Evolutionary conservation across 2,797 vertebrate species (phyloP).

Genomic region (Pagetopsis macropterus): DNA sequence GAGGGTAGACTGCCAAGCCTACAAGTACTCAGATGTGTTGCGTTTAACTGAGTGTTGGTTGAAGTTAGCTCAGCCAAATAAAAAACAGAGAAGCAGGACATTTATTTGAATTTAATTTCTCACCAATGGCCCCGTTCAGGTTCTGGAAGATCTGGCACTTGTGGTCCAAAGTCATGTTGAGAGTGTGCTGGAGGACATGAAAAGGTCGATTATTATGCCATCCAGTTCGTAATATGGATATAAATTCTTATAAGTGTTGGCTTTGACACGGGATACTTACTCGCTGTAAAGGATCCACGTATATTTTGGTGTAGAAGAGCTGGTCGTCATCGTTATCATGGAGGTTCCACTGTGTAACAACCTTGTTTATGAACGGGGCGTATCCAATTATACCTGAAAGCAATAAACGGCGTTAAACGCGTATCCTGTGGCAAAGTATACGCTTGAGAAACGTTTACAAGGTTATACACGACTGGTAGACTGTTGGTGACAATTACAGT

Average conservation of each 20-base stretch:
- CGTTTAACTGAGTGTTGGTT: not conserved
- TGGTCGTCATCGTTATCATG: conserved; percentile 99
- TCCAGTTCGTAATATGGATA: conserved; percentile 20
- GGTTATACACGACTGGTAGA: conserved; percentile 41
- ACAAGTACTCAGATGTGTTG: not conserved
- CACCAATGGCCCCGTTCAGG: conserved; percentile 95
- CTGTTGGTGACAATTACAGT: conserved; percentile 58
- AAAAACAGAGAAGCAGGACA: not conserved
- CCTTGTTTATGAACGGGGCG: conserved; percentile 85
- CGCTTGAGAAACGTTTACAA: conserved; percentile 53
- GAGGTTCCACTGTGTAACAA: conserved; percentile 93
- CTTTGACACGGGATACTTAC: conserved; percentile 77
- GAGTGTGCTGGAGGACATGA: conserved; percentile 82
- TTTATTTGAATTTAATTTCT: conserved; percentile 50
- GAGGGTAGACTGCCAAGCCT: conserved; percentile 5
- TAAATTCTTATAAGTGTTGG: conserved; percentile 9
- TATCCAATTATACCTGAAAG: conserved; percentile 95
- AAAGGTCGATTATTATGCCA: conserved; percentile 23
- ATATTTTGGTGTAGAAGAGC: conserved; percentile 98
- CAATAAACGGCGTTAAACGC: conserved; percentile 61
- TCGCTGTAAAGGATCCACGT: conserved; percentile 90
- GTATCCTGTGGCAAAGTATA: conserved; percentile 49
- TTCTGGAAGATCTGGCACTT: conserved; percentile 97
- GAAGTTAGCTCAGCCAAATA: not conserved
- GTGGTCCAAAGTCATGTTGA: conserved; percentile 97